phyloP scores from a whole-genome alignment of 2,797 vertebrate genomes.

The Hafferia zeledoni region DNA sequence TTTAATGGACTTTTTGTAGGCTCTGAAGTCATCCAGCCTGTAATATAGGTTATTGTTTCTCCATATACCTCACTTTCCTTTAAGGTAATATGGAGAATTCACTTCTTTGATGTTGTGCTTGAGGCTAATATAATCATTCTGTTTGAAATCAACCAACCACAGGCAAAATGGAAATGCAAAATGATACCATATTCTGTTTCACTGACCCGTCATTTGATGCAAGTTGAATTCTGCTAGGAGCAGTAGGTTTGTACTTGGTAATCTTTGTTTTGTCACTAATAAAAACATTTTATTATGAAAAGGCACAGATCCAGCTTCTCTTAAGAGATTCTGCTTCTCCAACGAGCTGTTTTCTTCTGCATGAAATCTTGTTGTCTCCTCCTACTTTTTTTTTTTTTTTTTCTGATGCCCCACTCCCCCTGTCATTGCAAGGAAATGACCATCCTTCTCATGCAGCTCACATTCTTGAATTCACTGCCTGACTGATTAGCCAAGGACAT shows the following conservation, averaged over 20 bases:
- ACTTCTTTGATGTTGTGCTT: neutral
- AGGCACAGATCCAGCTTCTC: neutral
- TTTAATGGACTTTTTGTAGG: neutral
- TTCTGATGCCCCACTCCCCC: neutral
- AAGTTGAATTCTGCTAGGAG: constrained; percentile 18
- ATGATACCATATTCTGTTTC: neutral
- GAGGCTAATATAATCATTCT: neutral
- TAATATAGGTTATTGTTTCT: constrained; percentile 5
- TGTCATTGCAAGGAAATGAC: constrained; percentile 36
- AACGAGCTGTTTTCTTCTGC: neutral
- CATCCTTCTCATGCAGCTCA: neutral
- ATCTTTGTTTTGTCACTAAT: constrained; percentile 15
- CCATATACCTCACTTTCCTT: neutral
- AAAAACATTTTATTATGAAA: constrained; percentile 6
- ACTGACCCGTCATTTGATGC: neutral
- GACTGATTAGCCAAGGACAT: constrained; percentile 26
- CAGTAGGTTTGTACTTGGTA: neutral
- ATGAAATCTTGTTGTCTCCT: neutral
- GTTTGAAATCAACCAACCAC: constrained; percentile 4
- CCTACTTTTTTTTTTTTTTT: neutral
- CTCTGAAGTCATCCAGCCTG: neutral
- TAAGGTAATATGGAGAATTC: neutral
- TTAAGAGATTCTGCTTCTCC: neutral
- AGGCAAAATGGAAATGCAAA: neutral
- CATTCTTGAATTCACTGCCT: constrained; percentile 46